These are phyloP conservation scores for Thera obeliscata DNA, from an alignment of 2,888 invertebrate genomes.

Conservation along the genomic window DNA sequence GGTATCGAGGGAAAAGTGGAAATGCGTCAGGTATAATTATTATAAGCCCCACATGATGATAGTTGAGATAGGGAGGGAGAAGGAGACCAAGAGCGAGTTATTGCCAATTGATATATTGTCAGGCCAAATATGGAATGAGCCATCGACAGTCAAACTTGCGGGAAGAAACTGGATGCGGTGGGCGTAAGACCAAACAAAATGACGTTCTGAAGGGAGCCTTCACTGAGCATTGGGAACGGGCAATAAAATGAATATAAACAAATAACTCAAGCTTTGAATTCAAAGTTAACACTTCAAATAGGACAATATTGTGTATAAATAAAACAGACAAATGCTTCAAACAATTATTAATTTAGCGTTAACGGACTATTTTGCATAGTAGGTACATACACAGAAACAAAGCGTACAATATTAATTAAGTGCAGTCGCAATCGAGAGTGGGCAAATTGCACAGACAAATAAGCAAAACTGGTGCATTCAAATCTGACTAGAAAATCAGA, in stretches of 20 bases:
- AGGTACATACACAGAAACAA: constrained; percentile 23
- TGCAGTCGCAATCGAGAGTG: constrained; percentile 43
- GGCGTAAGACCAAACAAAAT: no score
- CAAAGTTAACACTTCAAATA: background rate
- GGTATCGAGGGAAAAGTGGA: no score
- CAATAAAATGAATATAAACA: no score
- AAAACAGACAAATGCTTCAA: constrained; percentile 19
- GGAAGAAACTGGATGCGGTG: no score
- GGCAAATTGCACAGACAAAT: constrained; percentile 49
- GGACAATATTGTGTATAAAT: background rate
- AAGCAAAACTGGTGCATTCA: constrained; percentile 67
- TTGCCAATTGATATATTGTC: background rate
- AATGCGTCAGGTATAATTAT: no score
- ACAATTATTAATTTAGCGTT: constrained; percentile 20
- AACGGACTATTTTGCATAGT: constrained; percentile 14
- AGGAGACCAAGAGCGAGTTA: no score
- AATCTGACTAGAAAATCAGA: constrained; percentile 79
- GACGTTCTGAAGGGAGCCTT: no score
- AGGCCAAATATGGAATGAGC: background rate
- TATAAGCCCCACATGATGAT: no score
- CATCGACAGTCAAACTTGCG: no score
- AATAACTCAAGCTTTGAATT: no score
- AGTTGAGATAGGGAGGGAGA: no score
- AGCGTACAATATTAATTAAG: constrained; percentile 41
- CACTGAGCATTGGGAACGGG: no score